Percentiles rank a stretch among this genome's conserved stretches.
Conservation (phyloP, 2,797 vertebrate genomes). For the Fundulus diaphanus region DNA sequence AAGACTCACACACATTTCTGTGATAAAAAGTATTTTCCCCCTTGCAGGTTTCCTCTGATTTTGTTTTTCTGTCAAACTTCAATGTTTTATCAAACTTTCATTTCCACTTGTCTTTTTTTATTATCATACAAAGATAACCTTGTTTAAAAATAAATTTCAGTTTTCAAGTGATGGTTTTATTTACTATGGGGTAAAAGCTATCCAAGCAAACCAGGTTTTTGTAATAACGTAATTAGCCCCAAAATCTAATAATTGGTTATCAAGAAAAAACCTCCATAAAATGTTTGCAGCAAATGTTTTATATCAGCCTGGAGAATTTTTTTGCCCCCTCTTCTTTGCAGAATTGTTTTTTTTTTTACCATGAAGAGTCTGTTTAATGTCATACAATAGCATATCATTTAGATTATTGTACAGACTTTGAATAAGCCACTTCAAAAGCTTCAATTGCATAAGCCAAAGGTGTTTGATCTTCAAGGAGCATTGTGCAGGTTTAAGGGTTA, state of each 20-base stretch:
- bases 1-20: slow-evolving; percentile 8
- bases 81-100: background rate
- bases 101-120: background rate
- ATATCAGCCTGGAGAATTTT: background rate
- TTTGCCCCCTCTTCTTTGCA: background rate
- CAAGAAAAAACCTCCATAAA: too few species aligned
- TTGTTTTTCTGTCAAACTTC: background rate
- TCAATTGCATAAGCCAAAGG: background rate
- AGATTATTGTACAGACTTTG: background rate
- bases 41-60: background rate
- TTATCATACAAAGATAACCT: background rate
- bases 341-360: background rate
- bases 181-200: background rate
- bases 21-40: background rate
- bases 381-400: background rate
- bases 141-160: background rate
- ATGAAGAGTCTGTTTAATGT: background rate
- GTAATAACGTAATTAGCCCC: background rate
- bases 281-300: background rate
- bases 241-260: background rate
- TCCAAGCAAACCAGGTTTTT: background rate
- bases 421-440: background rate
- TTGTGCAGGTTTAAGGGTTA: too few species aligned
- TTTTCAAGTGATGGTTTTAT: background rate
- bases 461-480: too few species aligned